A percentile compares a stretch with the other conserved stretches of the same genome.
Evolutionary conservation across 35 echinoderm and acorn worm species (phyloP).

Genomic region (Patiria miniata): DNA sequence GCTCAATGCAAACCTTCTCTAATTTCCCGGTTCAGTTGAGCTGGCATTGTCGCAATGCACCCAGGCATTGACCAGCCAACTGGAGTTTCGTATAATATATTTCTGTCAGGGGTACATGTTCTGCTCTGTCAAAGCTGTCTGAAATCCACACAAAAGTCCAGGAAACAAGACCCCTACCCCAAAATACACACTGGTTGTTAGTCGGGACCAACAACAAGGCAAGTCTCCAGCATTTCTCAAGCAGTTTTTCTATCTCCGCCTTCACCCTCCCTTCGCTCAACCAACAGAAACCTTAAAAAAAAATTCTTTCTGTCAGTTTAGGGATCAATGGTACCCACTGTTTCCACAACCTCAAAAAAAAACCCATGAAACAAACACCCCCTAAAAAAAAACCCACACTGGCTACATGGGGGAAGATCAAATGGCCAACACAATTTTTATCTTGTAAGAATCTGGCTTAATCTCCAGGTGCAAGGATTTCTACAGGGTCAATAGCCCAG

Average conservation of each 20-base stretch:
- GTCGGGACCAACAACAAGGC: too few relatives aligned
- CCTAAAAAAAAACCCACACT: neutral
- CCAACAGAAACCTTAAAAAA: neutral
- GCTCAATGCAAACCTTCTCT: slow-evolving; percentile 24
- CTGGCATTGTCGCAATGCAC: neutral
- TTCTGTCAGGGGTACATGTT: too few relatives aligned
- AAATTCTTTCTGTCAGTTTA: neutral
- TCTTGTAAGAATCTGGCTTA: slow-evolving; percentile 33
- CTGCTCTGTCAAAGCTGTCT: too few relatives aligned
- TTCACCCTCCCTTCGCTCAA: neutral
- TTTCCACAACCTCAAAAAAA: neutral
- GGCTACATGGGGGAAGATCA: slow-evolving; percentile 20
- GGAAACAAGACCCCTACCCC: slow-evolving; percentile 6
- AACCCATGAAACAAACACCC: slow-evolving; percentile 28
- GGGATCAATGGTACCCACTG: neutral
- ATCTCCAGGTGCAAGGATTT: slow-evolving; percentile 30
- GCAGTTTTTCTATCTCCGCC: neutral
- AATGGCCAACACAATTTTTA: slow-evolving; percentile 31
- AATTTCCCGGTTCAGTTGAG: slow-evolving; percentile 13
- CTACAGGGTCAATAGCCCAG: slow-evolving; percentile 23
- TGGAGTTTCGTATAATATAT: too few relatives aligned
- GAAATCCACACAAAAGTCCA: too few relatives aligned
- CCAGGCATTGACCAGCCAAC: neutral
- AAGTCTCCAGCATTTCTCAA: neutral
- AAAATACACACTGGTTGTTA: neutral